A percentile compares a stretch with the other conserved stretches of the same genome.
phyloP scores from a whole-genome alignment of 2,888 invertebrate species.

The Corbicula japonica region DNA sequence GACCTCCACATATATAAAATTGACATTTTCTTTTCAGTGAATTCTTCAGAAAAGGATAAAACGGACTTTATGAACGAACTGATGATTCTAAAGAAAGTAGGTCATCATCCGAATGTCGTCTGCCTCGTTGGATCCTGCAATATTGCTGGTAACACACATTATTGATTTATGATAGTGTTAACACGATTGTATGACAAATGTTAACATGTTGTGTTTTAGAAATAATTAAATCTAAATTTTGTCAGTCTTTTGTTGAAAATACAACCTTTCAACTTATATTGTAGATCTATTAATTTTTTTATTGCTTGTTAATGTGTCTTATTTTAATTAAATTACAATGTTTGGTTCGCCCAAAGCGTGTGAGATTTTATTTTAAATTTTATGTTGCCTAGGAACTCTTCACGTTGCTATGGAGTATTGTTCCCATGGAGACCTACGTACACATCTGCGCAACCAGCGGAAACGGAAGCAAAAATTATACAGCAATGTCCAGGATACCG shows the following conservation, averaged over 20 bases:
- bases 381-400: slow-evolving; percentile 82
- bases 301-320: too few species aligned
- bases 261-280: too few species aligned
- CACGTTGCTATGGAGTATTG: slow-evolving; percentile 83
- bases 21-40: slow-evolving; percentile 77
- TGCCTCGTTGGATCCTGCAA: slow-evolving; percentile 82
- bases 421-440: slow-evolving; percentile 79
- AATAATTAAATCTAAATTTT: background rate
- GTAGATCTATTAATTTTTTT: too few species aligned
- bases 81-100: slow-evolving; percentile 80
- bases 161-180: background rate
- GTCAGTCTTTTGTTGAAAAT: too few species aligned
- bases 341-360: background rate
- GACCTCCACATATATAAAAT: too few species aligned
- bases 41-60: slow-evolving; percentile 81
- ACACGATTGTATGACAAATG: background rate
- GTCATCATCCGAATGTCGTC: slow-evolving; percentile 81
- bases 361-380: background rate
- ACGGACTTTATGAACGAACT: slow-evolving; percentile 82
- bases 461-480: slow-evolving; percentile 77
- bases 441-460: slow-evolving; percentile 78
- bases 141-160: slow-evolving; percentile 73
- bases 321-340: background rate
- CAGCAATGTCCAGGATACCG: slow-evolving; percentile 68
- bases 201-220: background rate